Percentiles rank a stretch among this genome's conserved stretches.
Evolutionary conservation across 2,888 invertebrate species (phyloP).

Genomic region (Dichetophora obliterata): DNA sequence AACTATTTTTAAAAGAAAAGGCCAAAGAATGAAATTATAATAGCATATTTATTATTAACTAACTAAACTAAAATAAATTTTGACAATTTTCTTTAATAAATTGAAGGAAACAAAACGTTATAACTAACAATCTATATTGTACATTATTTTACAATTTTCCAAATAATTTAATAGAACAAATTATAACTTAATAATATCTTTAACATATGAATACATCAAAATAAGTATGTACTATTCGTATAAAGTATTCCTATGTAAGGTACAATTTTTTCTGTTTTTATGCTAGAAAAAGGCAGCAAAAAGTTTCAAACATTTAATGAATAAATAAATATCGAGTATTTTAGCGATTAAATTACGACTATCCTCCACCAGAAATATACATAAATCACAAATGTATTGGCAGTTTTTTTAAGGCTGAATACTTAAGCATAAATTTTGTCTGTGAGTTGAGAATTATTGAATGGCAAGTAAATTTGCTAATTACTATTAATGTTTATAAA

Average conservation of each 20-base stretch:
- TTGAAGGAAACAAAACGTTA: background rate
- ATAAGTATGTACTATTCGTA: background rate
- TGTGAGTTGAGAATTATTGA: constrained; percentile 18
- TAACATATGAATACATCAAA: no score
- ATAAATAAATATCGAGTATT: background rate
- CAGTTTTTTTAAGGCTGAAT: constrained; percentile 51
- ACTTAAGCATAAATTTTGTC: background rate
- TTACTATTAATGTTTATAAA: background rate
- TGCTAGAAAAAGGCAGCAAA: constrained; percentile 17
- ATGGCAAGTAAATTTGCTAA: constrained; percentile 19
- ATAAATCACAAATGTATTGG: constrained; percentile 62
- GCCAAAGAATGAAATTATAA: background rate
- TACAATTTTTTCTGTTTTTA: background rate
- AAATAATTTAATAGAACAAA: constrained; percentile 18
- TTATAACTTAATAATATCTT: constrained; percentile 2
- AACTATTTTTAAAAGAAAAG: constrained; percentile 15
- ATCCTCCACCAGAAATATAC: constrained; percentile 44
- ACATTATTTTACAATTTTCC: constrained; percentile 21
- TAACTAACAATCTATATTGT: background rate
- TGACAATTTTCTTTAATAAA: background rate
- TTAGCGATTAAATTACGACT: constrained; percentile 5
- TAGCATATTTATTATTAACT: background rate
- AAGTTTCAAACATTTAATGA: background rate
- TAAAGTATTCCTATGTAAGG: constrained; percentile 15
- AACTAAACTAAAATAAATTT: constrained; percentile 16